Conservation (phyloP, 1,140 invertebrate genomes). For the Heliconius congener region DNA sequence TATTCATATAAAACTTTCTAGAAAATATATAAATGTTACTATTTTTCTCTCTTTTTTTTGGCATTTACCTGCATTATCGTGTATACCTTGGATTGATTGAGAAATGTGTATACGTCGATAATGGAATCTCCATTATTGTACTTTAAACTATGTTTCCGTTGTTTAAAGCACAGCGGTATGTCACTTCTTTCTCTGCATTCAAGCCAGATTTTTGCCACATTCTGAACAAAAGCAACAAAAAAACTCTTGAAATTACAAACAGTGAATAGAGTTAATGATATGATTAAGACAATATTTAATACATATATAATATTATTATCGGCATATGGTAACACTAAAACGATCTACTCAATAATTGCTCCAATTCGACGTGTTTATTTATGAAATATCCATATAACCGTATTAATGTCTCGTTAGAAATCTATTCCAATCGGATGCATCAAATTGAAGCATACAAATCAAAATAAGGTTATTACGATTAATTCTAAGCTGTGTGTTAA, state of each 20-base stretch:
- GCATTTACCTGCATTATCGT: not conserved
- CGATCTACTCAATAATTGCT: not conserved
- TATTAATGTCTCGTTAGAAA: not conserved
- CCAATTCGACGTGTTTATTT: not conserved
- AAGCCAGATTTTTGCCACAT: too few species aligned
- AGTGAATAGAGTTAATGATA: too few species aligned
- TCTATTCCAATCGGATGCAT: slow-evolving; percentile 12
- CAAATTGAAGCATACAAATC: slow-evolving; percentile 7
- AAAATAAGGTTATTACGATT: slow-evolving; percentile 31
- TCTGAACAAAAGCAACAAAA: not conserved
- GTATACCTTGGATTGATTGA: not conserved
- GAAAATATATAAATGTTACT: not conserved
- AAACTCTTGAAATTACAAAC: not conserved
- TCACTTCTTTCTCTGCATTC: too few species aligned
- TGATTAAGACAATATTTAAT: too few species aligned
- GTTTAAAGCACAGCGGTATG: too few species aligned
- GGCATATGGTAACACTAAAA: too few species aligned
- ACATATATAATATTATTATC: too few species aligned
- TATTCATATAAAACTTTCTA: not conserved
- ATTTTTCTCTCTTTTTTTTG: not conserved
- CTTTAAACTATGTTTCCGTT: not conserved
- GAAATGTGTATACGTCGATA: not conserved
- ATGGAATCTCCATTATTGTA: not conserved
- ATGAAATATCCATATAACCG: not conserved
- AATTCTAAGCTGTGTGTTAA: slow-evolving; percentile 24